Conservation (phyloP, 2,888 invertebrate species). For the Pollenia griseotomentosa region DNA sequence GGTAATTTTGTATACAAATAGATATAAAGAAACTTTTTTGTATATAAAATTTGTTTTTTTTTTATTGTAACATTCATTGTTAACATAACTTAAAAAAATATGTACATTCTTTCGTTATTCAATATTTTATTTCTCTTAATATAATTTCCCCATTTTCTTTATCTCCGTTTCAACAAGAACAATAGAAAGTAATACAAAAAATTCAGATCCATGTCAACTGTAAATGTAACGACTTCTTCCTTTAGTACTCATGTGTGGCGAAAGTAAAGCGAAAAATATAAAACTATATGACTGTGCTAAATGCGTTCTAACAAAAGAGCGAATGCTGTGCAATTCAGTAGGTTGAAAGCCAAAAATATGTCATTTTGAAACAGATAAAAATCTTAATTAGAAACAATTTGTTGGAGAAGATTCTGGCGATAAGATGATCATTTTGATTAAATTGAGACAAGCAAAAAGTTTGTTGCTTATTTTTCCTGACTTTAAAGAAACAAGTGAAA, state of each 20-base stretch:
- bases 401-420: not conserved
- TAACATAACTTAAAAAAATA: no score
- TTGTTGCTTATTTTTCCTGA: not conserved
- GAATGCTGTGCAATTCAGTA: not conserved
- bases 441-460: conserved; percentile 6
- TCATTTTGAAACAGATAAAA: conserved; percentile 10
- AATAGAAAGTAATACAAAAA: not conserved
- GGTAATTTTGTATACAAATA: no score
- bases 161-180: not conserved
- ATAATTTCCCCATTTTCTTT: no score
- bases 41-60: no score
- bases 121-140: no score
- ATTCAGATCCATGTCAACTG: not conserved
- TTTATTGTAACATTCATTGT: no score
- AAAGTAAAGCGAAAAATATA: not conserved
- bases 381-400: conserved; percentile 46
- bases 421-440: conserved; percentile 15
- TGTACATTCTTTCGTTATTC: no score
- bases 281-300: not conserved
- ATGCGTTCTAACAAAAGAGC: not conserved
- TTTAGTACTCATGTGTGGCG: not conserved
- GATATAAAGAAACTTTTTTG: no score
- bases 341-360: conserved; percentile 11
- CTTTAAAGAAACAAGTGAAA: no score
- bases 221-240: conserved; percentile 13